These are phyloP conservation scores for Euwallacea similis DNA, from an alignment of 1,140 invertebrate genomes.

Conservation along the genomic window DNA sequence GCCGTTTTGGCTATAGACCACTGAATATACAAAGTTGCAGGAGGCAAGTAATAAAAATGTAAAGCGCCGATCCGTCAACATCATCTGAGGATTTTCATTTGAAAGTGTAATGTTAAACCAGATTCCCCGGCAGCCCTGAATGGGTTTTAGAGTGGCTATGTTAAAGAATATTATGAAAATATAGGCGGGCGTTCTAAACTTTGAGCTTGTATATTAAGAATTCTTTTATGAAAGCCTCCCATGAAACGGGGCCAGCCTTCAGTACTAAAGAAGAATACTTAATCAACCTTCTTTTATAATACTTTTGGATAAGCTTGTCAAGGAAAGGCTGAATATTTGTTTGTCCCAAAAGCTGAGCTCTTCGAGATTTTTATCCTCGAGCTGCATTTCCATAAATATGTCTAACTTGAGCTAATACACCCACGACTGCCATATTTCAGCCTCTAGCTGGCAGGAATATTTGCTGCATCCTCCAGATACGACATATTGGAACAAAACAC, in stretches of 20 bases:
- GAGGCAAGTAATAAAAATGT: slow-evolving; percentile 30
- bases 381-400: slow-evolving; percentile 11
- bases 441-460: slow-evolving; percentile 7
- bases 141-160: slow-evolving; percentile 25
- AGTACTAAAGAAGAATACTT: no score
- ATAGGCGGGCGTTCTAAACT: slow-evolving; percentile 11
- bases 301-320: no score
- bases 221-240: background rate
- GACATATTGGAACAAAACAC: slow-evolving; percentile 25
- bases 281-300: no score
- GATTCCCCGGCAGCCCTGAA: slow-evolving; percentile 13
- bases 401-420: slow-evolving; percentile 5
- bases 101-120: slow-evolving; percentile 30
- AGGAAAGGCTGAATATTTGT: no score
- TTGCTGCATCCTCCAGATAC: slow-evolving; percentile 20
- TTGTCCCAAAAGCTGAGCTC: no score
- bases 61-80: slow-evolving; percentile 28
- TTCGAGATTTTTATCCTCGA: background rate
- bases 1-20: no score
- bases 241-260: background rate
- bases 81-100: slow-evolving; percentile 30
- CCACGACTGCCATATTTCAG: slow-evolving; percentile 2
- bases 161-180: slow-evolving; percentile 27
- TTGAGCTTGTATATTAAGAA: slow-evolving; percentile 11
- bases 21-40: background rate